Conservation (phyloP, 2,113 vertebrate genomes). For the Jacana jacana region DNA sequence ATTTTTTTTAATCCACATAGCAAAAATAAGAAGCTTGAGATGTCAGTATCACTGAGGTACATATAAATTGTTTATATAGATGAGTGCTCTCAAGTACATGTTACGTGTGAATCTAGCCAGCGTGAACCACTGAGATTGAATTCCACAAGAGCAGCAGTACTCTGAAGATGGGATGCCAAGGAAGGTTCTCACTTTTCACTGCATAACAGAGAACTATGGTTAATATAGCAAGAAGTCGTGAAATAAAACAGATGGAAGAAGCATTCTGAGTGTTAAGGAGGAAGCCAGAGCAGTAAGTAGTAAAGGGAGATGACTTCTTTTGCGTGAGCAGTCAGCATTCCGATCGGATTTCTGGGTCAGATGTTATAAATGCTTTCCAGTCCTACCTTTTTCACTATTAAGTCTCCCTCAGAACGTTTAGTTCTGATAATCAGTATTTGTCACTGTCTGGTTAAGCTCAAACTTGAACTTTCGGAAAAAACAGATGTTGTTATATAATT, state of each 20-base stretch:
- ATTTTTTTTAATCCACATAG: background rate
- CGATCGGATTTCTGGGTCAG: background rate
- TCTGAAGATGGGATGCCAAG: background rate
- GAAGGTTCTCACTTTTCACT: conserved; percentile 34
- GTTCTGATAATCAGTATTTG: background rate
- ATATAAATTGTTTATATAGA: background rate
- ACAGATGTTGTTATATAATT: too few relatives aligned
- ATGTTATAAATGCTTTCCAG: background rate
- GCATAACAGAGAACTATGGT: background rate
- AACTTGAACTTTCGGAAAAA: background rate
- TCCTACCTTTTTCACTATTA: background rate
- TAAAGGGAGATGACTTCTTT: background rate
- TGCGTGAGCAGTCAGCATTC: background rate
- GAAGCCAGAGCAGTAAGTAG: background rate
- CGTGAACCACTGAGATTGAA: background rate
- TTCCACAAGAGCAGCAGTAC: background rate
- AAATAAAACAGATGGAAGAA: conserved; percentile 53
- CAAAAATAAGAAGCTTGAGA: background rate
- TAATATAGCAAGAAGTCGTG: conserved; percentile 10
- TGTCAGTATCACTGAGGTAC: background rate
- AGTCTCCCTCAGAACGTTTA: background rate
- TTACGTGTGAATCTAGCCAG: background rate
- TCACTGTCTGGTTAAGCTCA: background rate
- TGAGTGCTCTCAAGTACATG: background rate
- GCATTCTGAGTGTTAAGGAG: background rate